Conservation (phyloP, 2,888 invertebrate genomes). For the Aphelenchoides bicaudatus region DNA sequence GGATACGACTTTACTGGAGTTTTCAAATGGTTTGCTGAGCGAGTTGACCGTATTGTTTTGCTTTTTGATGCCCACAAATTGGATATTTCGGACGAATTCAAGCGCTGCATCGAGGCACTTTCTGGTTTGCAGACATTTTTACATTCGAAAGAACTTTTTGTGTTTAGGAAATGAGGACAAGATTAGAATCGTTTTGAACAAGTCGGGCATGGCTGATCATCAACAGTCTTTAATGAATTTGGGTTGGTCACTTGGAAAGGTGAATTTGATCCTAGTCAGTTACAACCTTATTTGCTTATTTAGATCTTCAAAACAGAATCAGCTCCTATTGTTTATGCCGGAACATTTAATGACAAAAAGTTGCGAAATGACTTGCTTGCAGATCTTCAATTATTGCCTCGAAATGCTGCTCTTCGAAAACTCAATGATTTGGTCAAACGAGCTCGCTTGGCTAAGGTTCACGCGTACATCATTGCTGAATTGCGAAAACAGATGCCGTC, state of each 20-base stretch:
- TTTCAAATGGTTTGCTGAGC: constrained; percentile 96
- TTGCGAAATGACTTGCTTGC: constrained; percentile 85
- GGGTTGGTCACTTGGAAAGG: constrained; percentile 97
- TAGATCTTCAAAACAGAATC: constrained; percentile 84
- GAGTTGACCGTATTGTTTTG: constrained; percentile 92
- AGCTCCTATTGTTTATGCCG: constrained; percentile 95
- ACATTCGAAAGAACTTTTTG: constrained; percentile 8
- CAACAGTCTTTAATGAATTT: constrained; percentile 92
- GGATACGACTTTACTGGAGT: constrained; percentile 96
- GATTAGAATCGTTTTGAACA: constrained; percentile 94
- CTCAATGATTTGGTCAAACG: constrained; percentile 95
- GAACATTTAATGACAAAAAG: constrained; percentile 99
- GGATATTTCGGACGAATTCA: constrained; percentile 97
- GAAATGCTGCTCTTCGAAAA: constrained; percentile 92
- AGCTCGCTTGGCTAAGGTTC: constrained; percentile 85
- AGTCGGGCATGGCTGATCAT: constrained; percentile 98
- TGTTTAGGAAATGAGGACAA: constrained; percentile 82
- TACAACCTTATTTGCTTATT: constrained; percentile 1
- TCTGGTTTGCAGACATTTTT: constrained; percentile 61
- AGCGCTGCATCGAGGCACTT: constrained; percentile 86
- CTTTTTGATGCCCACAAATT: constrained; percentile 97
- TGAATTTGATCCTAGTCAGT: constrained; percentile 61
- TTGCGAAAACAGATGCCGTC: constrained; percentile 83
- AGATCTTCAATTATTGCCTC: constrained; percentile 82
- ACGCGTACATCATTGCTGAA: constrained; percentile 88